Base-by-base conservation (phyloP, 2,797 vertebrate species). In the Sternotherus odoratus region DNA sequence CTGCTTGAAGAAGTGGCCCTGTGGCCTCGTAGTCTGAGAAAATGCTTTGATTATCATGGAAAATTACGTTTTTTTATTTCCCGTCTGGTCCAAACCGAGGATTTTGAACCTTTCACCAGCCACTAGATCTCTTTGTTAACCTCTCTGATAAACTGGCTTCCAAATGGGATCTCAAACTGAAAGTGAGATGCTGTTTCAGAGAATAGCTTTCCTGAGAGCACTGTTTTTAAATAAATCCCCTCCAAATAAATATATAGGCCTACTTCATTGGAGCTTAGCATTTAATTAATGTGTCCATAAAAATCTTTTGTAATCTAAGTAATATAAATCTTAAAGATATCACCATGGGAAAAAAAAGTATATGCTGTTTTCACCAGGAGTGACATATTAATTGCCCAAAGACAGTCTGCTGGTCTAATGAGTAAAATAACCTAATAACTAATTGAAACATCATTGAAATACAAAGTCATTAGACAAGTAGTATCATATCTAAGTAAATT, bases 351-450 rank as follows among this genome's bases (percentile, higher is more conserved):
- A 75, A 89, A 77, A 85, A 88, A 79, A 15, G 12, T 26, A 87
- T 43, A 26, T 77, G 86, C 43, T 85, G 36, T 94, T 96, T 95
- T 94, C 50, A 79, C 0, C 4, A 83, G 69, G 66, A 94, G 39
- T 95, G 87, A 90, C 92, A 84, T 69, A 26, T 96, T 97, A 96
- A 97, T 96, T 95, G 95, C 93, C 85, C 91, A 60, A 83, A 97
- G 95, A 85, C 46, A 94, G 89, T 90, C 94, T 96, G 87, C 96
- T 95, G 90, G 88, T 88, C 83, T 96, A 96, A 96, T 95, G 95
- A 94, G 93, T 95, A 97, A 95, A 97, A 97, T 95, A 95, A 95
- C 93, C 86, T 96, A 92, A 91, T 96, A 95, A 97, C 81, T 95
- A 96, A 96, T 96, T 96, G 95, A 96, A 96, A 95, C 78, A 89